Conservation (phyloP, 2,797 vertebrate species). For the Pantherophis vulpinus region DNA sequence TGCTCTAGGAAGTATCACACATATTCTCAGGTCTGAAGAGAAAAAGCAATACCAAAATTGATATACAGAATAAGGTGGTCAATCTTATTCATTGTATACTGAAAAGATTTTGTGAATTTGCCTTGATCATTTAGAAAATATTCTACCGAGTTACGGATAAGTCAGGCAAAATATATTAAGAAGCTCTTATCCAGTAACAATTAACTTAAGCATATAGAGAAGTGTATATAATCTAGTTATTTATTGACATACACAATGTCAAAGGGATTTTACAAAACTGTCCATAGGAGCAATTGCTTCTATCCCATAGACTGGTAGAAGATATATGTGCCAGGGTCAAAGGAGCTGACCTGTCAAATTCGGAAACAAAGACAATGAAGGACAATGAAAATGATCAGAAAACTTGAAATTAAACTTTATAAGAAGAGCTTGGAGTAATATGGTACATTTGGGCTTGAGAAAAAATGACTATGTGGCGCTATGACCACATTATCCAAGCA, state of each 20-base stretch:
- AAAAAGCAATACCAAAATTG: constrained; percentile 45
- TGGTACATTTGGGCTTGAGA: neutral
- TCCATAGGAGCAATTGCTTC: neutral
- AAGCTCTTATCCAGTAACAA: neutral
- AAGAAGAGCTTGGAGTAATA: neutral
- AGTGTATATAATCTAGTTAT: neutral
- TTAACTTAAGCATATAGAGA: neutral
- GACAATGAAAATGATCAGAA: neutral
- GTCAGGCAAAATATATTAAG: neutral
- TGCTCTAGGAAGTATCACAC: neutral
- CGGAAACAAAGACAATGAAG: neutral
- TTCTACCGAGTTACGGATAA: accelerated
- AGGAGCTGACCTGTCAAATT: neutral
- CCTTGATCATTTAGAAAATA: neutral
- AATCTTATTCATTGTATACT: constrained; percentile 7
- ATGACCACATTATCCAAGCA: neutral
- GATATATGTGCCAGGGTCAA: neutral
- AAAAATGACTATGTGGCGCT: neutral
- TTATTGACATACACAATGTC: neutral
- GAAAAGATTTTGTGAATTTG: neutral
- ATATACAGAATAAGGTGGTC: constrained; percentile 47
- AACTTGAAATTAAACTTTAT: neutral
- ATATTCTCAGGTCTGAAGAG: constrained; percentile 22
- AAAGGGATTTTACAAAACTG: constrained; percentile 10
- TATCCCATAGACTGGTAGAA: neutral